Conservation (phyloP, 2,888 invertebrate species). For the Criorhina ranunculi region DNA sequence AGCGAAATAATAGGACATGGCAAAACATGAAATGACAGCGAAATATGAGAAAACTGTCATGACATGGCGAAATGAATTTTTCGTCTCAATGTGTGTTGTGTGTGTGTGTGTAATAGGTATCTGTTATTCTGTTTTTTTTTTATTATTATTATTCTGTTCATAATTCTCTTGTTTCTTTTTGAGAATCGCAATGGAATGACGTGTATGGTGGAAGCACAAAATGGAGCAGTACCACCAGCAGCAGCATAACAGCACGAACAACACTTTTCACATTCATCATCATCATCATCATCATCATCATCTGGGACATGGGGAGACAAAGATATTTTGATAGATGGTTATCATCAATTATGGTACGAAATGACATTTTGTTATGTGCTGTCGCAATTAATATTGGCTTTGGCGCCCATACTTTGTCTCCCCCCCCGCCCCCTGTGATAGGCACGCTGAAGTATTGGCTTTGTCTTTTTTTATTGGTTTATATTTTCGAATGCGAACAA, state of each 20-base stretch:
- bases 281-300: conserved; percentile 59
- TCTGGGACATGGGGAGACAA: conserved; percentile 54
- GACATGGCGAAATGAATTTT: conserved; percentile 73
- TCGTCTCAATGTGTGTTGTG: conserved; percentile 52
- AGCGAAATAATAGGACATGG: conserved; percentile 76
- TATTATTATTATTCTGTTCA: conserved; percentile 17
- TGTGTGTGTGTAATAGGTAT: conserved; percentile 17
- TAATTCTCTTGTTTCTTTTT: conserved; percentile 50
- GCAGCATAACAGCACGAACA: conserved; percentile 50
- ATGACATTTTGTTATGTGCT: conserved; percentile 76
- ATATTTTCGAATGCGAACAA: conserved; percentile 9
- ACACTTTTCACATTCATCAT: conserved; percentile 71
- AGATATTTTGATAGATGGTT: conserved; percentile 76
- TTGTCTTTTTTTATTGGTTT: conserved; percentile 20
- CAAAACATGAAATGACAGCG: conserved; percentile 76
- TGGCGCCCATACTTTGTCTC: conserved; percentile 61
- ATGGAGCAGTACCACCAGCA: conserved; percentile 59
- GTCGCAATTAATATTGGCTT: conserved; percentile 75
- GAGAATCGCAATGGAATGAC: conserved; percentile 47
- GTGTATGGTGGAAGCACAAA: conserved; percentile 47
- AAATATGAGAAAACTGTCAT: conserved; percentile 76
- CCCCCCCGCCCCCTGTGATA: neutral
- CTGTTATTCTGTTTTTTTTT: conserved; percentile 30
- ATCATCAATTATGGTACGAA: conserved; percentile 75
- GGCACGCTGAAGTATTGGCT: conserved; percentile 23